A percentile compares a stretch with the other conserved stretches of the same genome.
Evolutionary conservation across 2,888 invertebrate species (phyloP).

Genomic region (Eupithecia vulgata): DNA sequence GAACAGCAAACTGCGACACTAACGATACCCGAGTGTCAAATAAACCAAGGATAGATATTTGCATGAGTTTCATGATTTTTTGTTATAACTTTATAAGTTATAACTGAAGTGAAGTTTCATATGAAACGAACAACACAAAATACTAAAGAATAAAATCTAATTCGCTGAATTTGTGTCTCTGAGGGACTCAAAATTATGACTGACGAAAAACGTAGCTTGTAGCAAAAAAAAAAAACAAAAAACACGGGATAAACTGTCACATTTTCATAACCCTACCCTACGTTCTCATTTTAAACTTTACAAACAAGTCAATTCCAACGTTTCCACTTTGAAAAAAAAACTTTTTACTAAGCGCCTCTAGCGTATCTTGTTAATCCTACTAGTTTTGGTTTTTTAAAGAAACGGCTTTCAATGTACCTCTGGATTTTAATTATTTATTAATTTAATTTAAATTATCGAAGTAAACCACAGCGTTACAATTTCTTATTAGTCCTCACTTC

Average conservation of each 20-base stretch:
- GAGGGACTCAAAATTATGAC: not conserved
- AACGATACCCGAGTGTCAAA: conserved; percentile 57
- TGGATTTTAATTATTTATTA: not conserved
- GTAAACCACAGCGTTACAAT: no score
- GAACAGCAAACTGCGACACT: conserved; percentile 49
- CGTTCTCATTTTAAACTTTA: not conserved
- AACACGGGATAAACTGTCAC: not conserved
- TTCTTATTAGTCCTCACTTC: not conserved
- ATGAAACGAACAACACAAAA: not conserved
- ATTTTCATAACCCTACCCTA: not conserved
- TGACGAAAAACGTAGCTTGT: not conserved
- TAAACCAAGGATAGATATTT: conserved; percentile 54
- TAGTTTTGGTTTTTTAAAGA: not conserved
- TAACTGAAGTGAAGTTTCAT: not conserved
- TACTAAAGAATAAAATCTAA: not conserved
- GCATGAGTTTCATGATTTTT: conserved; percentile 38
- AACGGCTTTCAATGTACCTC: not conserved
- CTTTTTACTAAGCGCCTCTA: not conserved
- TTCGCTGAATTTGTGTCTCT: not conserved
- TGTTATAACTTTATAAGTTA: no score
- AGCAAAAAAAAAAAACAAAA: not conserved
- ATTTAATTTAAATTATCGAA: no score
- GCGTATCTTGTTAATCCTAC: not conserved
- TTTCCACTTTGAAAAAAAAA: not conserved
- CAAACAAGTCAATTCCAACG: not conserved